phyloP scores from a whole-genome alignment of 2,888 invertebrate genomes.

The Eudasyphora cyanicolor region DNA sequence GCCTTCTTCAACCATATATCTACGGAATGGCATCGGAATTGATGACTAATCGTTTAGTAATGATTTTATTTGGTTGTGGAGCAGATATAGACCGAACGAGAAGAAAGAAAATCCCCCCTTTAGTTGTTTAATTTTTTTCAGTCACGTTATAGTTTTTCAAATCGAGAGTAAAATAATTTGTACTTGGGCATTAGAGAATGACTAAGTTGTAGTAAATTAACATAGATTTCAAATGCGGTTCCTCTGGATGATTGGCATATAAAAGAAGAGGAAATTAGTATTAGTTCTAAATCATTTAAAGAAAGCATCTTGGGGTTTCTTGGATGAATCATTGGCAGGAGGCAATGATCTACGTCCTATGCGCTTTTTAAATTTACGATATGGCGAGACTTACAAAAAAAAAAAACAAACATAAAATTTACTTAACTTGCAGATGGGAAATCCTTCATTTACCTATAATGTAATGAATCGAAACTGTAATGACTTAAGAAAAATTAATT shows the following conservation, averaged over 20 bases:
- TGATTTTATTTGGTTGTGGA: slow-evolving; percentile 1
- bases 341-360: no score
- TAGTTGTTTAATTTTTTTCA: not conserved
- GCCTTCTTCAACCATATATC: not conserved
- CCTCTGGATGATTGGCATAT: not conserved
- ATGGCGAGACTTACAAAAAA: no score
- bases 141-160: not conserved
- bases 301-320: no score
- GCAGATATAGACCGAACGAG: no score
- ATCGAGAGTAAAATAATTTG: not conserved
- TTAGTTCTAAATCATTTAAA: not conserved
- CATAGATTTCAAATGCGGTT: not conserved
- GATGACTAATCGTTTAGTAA: slow-evolving; percentile 56
- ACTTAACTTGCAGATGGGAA: no score
- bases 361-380: no score
- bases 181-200: not conserved
- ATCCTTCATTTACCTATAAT: no score
- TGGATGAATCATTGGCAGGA: no score
- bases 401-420: no score
- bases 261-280: not conserved
- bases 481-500: no score
- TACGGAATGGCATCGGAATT: not conserved
- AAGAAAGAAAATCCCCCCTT: no score
- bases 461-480: no score
- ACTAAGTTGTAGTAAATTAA: slow-evolving; percentile 1